Conservation (phyloP, 1,140 invertebrate species). For the Mamestra configurata region DNA sequence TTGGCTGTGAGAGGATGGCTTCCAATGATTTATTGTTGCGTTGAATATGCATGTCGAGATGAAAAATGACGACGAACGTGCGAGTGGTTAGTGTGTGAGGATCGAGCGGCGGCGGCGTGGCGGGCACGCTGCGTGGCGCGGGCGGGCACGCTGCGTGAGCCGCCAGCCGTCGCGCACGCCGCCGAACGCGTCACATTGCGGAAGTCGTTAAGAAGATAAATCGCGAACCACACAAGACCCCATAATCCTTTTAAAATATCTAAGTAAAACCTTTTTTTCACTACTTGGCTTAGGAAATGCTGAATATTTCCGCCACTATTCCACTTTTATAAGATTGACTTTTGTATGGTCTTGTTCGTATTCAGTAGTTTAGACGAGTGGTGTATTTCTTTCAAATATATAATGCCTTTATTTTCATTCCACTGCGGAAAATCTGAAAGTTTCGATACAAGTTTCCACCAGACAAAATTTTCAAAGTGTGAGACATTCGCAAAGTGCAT, state of each 20-base stretch:
- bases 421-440: conserved; percentile 55
- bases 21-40: conserved; percentile 84
- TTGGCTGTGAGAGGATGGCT: conserved; percentile 74
- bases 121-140: neutral
- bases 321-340: conserved; percentile 29
- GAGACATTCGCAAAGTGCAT: conserved; percentile 62
- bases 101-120: conserved; percentile 46
- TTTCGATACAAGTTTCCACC: conserved; percentile 59
- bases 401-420: conserved; percentile 32
- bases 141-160: conserved; percentile 41
- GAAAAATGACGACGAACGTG: conserved; percentile 84
- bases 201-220: conserved; percentile 85
- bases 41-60: conserved; percentile 87
- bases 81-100: conserved; percentile 71
- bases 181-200: conserved; percentile 68
- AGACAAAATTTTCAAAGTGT: conserved; percentile 66
- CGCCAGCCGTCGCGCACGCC: conserved; percentile 29
- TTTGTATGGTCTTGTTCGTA: conserved; percentile 6
- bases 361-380: too few relatives aligned
- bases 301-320: conserved; percentile 35
- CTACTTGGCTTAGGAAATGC: conserved; percentile 42
- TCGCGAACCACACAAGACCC: conserved; percentile 71
- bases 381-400: conserved; percentile 22
- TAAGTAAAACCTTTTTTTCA: conserved; percentile 61
- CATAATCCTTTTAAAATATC: conserved; percentile 77